Evolutionary conservation across 2,113 vertebrate genomes (phyloP), one percentile per base, ranked within the genome.

Genomic region (Ictidomys tridecemlineatus): DNA sequence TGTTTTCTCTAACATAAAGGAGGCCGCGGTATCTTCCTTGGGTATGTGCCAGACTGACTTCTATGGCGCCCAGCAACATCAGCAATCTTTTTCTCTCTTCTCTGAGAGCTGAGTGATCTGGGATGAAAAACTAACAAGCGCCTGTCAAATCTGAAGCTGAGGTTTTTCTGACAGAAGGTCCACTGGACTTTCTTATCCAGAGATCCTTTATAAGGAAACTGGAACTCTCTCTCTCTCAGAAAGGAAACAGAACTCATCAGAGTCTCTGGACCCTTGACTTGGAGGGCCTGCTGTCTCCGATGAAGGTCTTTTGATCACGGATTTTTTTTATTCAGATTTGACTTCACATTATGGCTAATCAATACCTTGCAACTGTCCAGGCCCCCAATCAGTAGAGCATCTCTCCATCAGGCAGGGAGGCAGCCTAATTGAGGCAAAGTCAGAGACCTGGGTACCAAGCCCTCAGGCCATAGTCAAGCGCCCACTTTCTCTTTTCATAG

Each of bases 401-500:
- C 99, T 99, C 98, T 98, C 99, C 98, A 99, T 96, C 99, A 99
- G 99, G 98, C 99, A 98, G 98, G 98, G 96, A 99, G 99, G 98
- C 98, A 99, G 98, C 98, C 99, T 99, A 99, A 99, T 99, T 99
- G 99, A 99, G 99, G 98, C 99, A 99, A 99, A 99, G 99, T 99
- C 99, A 99, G 99, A 98, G 98, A 99, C 98, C 98, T 98, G 99
- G 99, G 99, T 99, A 99, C 98, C 98, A 98, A 97, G 98, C 99
- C 99, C 99, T 99, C 98, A 34, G 99, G 99, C 99, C 98, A 99
- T 99, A 97, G 98, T 98, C 99, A 98, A 89, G 98, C 98, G 89
- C 99, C 98, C 98, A 98, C 98, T 98, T 98, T 98, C 95, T 98
- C 97, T 98, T 98, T 98, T 98, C 98, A 97, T 32, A 34, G 97